Evolutionary conservation across 1,140 invertebrate species (phyloP), one percentile per base, ranked within the genome.

Genomic region (Aphidius ervi): DNA sequence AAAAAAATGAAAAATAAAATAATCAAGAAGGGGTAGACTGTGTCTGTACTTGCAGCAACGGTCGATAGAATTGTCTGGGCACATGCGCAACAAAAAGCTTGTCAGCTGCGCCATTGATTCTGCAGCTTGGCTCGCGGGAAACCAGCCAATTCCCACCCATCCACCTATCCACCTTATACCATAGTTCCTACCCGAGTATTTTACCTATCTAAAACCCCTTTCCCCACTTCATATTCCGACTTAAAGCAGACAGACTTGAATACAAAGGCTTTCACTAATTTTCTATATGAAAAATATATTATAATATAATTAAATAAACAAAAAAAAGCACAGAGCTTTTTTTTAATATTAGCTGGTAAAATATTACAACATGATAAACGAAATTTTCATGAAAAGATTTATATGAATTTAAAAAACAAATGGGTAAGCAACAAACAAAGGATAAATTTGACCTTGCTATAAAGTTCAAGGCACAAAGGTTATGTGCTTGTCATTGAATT

Each of bases 31-130:
- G 74, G 74, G 75, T 75, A 77, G 73, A 64, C 72, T 64, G 70
- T 73, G 75, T 75, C 73, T 77, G 72, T 73, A 68, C 73, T 73
- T 70, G 72, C 74, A 67, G 66, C 61, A 65, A 69, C 74, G 74
- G 73, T 77, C 75, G 75, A 77, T 76, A 77, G 72, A 74, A 75
- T 74, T 65, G 75, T 76, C 75, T 77, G 75, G 72, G 74, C 74
- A 70, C 74, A 72, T 70, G 75, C 75, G 75, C 74, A 62, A 67
- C 37, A 63, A 67, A 46, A 61, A 43, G 43, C 61, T 57, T 69
- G 74, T 78, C 77, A 79, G 77, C 77, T 79, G 77, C 77, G 76
- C 70, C 75, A 77, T 76, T 65, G 64, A 65, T 65, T 65, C 64
- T 43, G 31, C 42, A 45, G 45, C 53, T 50, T 59, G 50, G 54